phyloP scores from a whole-genome alignment of 1,140 invertebrate species.

The Orchestia grillus region DNA sequence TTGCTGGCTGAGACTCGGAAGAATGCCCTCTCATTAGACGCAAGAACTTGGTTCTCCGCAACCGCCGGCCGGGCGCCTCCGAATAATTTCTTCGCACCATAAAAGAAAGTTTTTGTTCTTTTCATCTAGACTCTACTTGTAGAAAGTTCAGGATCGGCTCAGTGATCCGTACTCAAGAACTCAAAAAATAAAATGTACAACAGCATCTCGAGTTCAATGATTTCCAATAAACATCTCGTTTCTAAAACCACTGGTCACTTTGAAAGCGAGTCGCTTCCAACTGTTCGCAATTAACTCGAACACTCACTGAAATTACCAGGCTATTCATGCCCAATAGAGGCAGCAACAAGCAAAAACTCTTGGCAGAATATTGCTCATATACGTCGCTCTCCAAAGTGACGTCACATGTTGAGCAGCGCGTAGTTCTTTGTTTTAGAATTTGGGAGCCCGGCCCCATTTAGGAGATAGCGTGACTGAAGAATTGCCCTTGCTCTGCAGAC shows the following conservation, averaged over 20 bases:
- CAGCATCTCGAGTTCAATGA: not conserved
- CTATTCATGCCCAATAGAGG: not conserved
- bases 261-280: not conserved
- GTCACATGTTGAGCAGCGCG: not conserved
- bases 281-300: not conserved
- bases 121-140: not conserved
- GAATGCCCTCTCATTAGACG: constrained; percentile 6
- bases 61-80: not conserved
- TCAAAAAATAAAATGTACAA: not conserved
- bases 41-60: not conserved
- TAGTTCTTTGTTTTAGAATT: constrained; percentile 10
- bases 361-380: not conserved
- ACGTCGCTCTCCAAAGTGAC: not conserved
- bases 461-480: not conserved
- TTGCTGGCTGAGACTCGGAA: not conserved
- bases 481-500: not conserved
- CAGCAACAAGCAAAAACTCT: not conserved
- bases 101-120: not conserved
- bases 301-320: not conserved
- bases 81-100: not conserved
- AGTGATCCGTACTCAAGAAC: not conserved
- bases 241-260: not conserved
- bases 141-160: not conserved
- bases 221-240: not conserved
- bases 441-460: not conserved